Evolutionary conservation across 2,888 invertebrate genomes (phyloP).

Genomic region (Pimpla rufipes): DNA sequence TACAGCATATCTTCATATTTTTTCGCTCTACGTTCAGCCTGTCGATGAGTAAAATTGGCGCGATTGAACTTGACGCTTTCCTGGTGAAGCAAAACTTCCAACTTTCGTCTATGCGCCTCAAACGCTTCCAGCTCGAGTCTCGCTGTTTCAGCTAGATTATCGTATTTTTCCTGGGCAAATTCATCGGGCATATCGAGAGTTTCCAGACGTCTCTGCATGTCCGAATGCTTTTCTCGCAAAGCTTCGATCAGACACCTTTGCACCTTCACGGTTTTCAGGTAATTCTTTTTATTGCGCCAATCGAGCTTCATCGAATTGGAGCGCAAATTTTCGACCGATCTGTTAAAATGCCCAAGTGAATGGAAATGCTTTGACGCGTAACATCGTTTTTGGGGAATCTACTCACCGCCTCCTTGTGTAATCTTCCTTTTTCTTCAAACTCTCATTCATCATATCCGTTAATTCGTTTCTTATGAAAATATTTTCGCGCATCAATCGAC

Average conservation of each 20-base stretch:
- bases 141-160: conserved; percentile 51
- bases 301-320: conserved; percentile 40
- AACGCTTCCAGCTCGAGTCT: conserved; percentile 17
- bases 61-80: conserved; percentile 71
- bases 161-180: conserved; percentile 56
- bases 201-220: conserved; percentile 53
- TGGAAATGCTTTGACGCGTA: background rate
- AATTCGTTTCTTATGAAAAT: conserved; percentile 77
- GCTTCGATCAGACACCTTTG: conserved; percentile 70
- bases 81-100: conserved; percentile 73
- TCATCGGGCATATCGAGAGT: conserved; percentile 36
- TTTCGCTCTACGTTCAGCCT: conserved; percentile 66
- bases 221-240: conserved; percentile 62
- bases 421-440: conserved; percentile 58
- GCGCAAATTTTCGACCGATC: conserved; percentile 32
- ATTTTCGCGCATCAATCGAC: conserved; percentile 79
- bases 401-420: conserved; percentile 67
- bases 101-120: conserved; percentile 57
- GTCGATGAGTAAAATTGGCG: conserved; percentile 63
- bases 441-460: conserved; percentile 60
- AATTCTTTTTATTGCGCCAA: conserved; percentile 40
- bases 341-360: background rate
- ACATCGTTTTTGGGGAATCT: background rate
- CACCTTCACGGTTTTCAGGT: conserved; percentile 69
- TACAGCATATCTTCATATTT: conserved; percentile 70